Evolutionary conservation across 2,113 vertebrate species (phyloP).

Genomic region (Pyxicephalus adspersus): DNA sequence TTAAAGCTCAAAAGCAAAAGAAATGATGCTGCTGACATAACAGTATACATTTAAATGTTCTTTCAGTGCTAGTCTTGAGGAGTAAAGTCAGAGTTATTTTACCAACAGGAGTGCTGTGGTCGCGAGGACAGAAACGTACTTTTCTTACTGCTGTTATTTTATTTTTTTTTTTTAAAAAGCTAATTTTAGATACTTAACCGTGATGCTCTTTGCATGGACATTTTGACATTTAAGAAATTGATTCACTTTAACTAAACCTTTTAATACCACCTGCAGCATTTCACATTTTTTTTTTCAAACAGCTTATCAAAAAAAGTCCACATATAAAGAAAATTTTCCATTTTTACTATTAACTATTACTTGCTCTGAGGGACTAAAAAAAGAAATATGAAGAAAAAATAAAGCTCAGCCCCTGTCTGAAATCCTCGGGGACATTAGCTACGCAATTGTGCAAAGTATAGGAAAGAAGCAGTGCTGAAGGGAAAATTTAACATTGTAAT

Average conservation of each 20-base stretch:
- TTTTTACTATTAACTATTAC: background rate
- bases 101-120: too few species aligned
- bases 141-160: too few species aligned
- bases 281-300: background rate
- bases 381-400: background rate
- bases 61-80: too few species aligned
- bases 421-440: slow-evolving; percentile 41
- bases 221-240: background rate
- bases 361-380: background rate
- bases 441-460: slow-evolving; percentile 47
- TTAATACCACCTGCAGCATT: background rate
- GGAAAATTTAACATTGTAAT: slow-evolving; percentile 56
- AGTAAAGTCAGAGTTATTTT: too few species aligned
- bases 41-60: too few species aligned
- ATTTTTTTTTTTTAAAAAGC: too few species aligned
- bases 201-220: background rate
- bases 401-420: slow-evolving; percentile 23
- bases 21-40: too few species aligned
- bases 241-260: background rate
- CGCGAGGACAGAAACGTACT: too few species aligned
- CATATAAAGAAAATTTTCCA: slow-evolving; percentile 2
- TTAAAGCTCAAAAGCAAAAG: too few species aligned
- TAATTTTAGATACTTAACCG: too few species aligned
- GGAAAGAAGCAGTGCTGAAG: slow-evolving; percentile 58
- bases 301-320: background rate